These are phyloP conservation scores for Bothrops jararaca DNA, from an alignment of 2,113 vertebrate species.

Conservation along the genomic window DNA sequence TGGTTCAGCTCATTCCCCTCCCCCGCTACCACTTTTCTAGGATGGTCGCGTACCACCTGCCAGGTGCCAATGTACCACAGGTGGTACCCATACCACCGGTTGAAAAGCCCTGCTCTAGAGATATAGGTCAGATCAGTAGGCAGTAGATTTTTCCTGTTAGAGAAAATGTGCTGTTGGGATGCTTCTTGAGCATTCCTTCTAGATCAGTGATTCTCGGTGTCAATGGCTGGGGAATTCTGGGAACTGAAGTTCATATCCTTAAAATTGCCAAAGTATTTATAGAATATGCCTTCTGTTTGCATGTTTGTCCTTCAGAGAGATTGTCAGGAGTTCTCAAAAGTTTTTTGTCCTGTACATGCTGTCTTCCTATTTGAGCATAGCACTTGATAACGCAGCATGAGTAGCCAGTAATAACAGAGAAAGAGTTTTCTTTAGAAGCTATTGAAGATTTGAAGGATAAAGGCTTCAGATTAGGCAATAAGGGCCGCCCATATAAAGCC, in stretches of 20 bases:
- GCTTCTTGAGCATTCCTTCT: background rate
- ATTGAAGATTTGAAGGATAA: background rate
- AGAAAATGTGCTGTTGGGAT: background rate
- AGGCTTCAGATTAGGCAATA: background rate
- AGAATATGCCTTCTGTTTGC: background rate
- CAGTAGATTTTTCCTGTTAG: background rate
- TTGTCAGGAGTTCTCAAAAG: background rate
- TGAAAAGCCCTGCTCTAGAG: background rate
- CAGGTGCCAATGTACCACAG: no score
- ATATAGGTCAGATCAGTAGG: background rate
- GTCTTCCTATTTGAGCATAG: background rate
- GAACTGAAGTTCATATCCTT: background rate
- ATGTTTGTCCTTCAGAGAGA: background rate
- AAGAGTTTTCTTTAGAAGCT: background rate
- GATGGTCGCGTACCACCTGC: no score
- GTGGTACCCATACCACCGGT: no score
- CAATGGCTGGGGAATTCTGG: background rate
- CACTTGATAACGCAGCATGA: background rate
- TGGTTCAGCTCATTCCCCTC: no score
- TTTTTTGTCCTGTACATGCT: background rate
- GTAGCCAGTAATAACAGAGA: background rate
- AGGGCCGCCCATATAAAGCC: background rate
- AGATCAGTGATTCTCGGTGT: background rate
- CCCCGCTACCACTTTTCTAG: no score
- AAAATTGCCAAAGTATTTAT: background rate